Evolutionary conservation across 2,888 invertebrate species (phyloP).

Genomic region (Ormyrus thymus): DNA sequence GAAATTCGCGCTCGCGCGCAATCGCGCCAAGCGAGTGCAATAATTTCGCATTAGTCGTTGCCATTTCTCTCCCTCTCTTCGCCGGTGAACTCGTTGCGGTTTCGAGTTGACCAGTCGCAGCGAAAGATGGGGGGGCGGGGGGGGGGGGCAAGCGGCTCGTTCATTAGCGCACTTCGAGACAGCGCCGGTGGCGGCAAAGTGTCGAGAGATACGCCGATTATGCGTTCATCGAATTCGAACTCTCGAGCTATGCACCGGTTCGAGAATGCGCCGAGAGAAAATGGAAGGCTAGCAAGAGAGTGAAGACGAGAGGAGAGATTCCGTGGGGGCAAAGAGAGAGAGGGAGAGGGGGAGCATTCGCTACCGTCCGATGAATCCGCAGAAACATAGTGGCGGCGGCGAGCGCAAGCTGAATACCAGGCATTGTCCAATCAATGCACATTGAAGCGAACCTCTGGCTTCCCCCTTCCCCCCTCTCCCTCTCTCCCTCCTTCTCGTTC

Average conservation of each 20-base stretch:
- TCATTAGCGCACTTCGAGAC: constrained; percentile 35
- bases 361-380: constrained; percentile 52
- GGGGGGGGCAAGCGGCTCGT: constrained; percentile 4
- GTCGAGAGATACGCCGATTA: constrained; percentile 28
- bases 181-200: not conserved
- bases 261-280: constrained; percentile 37
- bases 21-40: constrained; percentile 24
- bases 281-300: constrained; percentile 15
- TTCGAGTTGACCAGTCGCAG: constrained; percentile 24
- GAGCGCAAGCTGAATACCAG: constrained; percentile 60
- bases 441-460: constrained; percentile 64
- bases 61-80: constrained; percentile 17
- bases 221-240: constrained; percentile 36
- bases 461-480: constrained; percentile 56
- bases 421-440: constrained; percentile 71
- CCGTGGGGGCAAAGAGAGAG: not conserved
- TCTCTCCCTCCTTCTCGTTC: constrained; percentile 52
- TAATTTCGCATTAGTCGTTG: constrained; percentile 34
- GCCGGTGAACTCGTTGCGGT: not conserved
- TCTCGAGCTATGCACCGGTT: constrained; percentile 22
- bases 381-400: constrained; percentile 57
- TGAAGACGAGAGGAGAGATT: not conserved
- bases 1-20: constrained; percentile 7
- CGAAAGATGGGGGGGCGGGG: not conserved
- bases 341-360: not conserved